These are phyloP conservation scores for Drosophila mayri DNA, from an alignment of 1,140 invertebrate species.

Conservation along the genomic window DNA sequence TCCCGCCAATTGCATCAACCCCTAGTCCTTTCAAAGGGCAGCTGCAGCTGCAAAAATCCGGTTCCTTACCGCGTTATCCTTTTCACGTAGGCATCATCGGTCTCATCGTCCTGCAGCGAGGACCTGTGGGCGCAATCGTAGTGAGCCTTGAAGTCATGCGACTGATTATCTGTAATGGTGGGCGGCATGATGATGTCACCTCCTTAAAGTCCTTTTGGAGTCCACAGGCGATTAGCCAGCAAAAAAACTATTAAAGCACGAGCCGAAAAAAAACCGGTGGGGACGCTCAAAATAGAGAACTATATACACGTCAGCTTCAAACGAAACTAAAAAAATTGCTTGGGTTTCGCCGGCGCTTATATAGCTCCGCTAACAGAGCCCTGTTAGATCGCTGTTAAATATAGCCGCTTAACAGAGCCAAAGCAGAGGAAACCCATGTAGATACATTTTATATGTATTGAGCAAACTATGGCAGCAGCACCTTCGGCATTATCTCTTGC, in stretches of 20 bases:
- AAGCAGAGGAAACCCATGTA: background rate
- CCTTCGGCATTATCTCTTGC: constrained; percentile 1
- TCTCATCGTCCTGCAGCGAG: constrained; percentile 59
- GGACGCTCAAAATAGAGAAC: background rate
- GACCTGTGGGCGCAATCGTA: constrained; percentile 50
- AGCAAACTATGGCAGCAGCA: background rate
- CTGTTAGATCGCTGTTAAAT: constrained; percentile 22
- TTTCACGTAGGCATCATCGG: constrained; percentile 55
- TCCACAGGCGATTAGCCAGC: background rate
- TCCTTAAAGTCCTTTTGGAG: constrained; percentile 44
- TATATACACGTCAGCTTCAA: constrained; percentile 48
- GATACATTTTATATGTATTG: background rate
- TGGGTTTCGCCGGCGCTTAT: constrained; percentile 38
- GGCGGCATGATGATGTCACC: constrained; percentile 78
- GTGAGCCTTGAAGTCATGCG: constrained; percentile 64
- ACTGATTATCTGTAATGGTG: constrained; percentile 59
- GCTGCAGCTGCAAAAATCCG: constrained; percentile 36
- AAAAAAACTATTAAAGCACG: constrained; percentile 12
- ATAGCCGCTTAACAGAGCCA: background rate
- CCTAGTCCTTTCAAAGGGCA: background rate
- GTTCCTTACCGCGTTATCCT: constrained; percentile 74
- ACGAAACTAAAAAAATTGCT: constrained; percentile 63
- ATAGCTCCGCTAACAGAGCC: constrained; percentile 45
- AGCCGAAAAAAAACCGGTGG: constrained; percentile 5
- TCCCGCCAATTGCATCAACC: constrained; percentile 30